A percentile compares a stretch with the other conserved stretches of the same genome.
Conservation (phyloP, 2,797 vertebrate species). For the Ispidina lecontei region DNA sequence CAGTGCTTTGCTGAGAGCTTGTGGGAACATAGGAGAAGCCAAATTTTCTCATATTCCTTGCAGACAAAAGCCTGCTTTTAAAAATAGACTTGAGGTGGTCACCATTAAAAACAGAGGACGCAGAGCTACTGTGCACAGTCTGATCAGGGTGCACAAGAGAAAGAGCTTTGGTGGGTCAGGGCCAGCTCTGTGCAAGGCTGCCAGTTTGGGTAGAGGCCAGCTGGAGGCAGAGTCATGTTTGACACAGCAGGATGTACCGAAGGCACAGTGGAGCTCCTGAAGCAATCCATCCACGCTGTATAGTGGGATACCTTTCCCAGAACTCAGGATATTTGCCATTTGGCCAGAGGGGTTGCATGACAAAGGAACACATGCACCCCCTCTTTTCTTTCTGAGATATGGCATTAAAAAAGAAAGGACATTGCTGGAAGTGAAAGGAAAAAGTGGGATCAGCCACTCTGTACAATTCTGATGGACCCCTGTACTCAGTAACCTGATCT, state of each 20-base stretch:
- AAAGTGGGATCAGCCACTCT: not conserved
- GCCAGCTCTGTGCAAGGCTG: not conserved
- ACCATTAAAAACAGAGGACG: fast-evolving
- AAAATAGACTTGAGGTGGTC: not conserved
- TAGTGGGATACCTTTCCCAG: not conserved
- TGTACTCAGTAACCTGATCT: not conserved
- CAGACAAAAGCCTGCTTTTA: not conserved
- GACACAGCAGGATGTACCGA: fast-evolving
- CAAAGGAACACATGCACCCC: fast-evolving
- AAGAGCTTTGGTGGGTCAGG: fast-evolving
- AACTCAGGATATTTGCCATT: not conserved
- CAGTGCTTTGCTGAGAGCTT: not conserved
- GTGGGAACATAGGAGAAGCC: not conserved
- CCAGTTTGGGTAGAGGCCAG: not conserved
- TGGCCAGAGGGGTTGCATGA: not conserved
- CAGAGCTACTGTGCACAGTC: not conserved
- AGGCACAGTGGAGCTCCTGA: not conserved
- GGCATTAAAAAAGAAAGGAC: not conserved
- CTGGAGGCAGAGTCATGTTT: fast-evolving
- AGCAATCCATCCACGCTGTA: fast-evolving
- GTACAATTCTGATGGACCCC: not conserved
- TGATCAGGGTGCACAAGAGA: fast-evolving
- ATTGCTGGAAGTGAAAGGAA: not conserved
- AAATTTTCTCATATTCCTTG: not conserved
- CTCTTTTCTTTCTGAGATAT: not conserved